These are phyloP conservation scores for Pseudomyrmex flavicornis DNA, from an alignment of 1,140 invertebrate species.

Conservation along the genomic window DNA sequence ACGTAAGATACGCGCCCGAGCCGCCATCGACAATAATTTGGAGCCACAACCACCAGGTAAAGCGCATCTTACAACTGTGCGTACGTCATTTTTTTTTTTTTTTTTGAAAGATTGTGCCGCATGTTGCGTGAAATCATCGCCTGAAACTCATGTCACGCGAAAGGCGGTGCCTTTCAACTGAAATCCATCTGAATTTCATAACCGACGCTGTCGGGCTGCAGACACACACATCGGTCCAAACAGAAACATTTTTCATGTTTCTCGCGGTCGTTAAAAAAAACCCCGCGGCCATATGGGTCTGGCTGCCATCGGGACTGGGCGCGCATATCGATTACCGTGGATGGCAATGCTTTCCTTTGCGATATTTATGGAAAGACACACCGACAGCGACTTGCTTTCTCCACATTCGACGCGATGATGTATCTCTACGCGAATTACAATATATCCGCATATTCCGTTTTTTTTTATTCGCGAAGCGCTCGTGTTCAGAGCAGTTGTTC, in stretches of 20 bases:
- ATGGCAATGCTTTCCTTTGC: slow-evolving; percentile 5
- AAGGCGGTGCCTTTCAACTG: slow-evolving; percentile 19
- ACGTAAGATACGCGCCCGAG: slow-evolving; percentile 92
- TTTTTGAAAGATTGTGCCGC: background rate
- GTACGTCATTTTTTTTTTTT: no score
- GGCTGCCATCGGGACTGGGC: background rate
- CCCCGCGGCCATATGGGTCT: background rate
- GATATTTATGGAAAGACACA: slow-evolving; percentile 42
- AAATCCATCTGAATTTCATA: slow-evolving; percentile 32
- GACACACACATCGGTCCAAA: slow-evolving; percentile 8
- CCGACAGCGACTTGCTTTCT: slow-evolving; percentile 21
- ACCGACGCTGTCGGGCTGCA: background rate
- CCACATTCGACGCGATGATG: background rate
- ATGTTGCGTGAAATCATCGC: no score
- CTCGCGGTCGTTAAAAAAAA: slow-evolving; percentile 31
- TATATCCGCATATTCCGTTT: background rate
- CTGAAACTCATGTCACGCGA: background rate
- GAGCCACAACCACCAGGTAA: no score
- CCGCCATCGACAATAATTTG: slow-evolving; percentile 90
- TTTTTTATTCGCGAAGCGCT: background rate
- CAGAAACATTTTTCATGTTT: slow-evolving; percentile 56
- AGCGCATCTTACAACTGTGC: no score
- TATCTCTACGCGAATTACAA: slow-evolving; percentile 14
- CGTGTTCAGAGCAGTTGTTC: background rate
- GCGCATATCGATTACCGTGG: slow-evolving; percentile 40